Evolutionary conservation across 2,888 invertebrate species (phyloP).

Genomic region (Argyresthia albistria): DNA sequence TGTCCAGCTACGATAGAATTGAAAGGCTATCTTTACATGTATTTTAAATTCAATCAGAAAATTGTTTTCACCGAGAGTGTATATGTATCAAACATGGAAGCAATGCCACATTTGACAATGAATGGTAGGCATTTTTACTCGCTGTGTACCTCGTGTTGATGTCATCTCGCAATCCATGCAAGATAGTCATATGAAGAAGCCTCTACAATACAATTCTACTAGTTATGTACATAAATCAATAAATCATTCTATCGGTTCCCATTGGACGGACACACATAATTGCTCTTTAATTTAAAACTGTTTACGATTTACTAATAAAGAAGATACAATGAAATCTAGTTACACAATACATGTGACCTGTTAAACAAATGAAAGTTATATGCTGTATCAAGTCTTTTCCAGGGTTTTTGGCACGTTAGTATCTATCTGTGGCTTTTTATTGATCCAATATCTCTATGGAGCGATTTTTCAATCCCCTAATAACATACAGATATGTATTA

Average conservation of each 20-base stretch:
- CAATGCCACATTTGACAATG: neutral
- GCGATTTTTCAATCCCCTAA: too few relatives aligned
- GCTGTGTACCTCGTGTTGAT: too few relatives aligned
- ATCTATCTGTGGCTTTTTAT: neutral
- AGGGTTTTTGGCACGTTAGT: neutral
- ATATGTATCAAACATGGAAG: neutral
- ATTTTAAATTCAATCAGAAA: too few relatives aligned
- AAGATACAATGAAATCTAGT: neutral
- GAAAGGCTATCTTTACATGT: too few relatives aligned
- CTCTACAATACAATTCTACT: neutral
- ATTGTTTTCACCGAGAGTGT: neutral
- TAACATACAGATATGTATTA: too few relatives aligned
- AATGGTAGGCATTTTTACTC: neutral
- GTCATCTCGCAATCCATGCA: too few relatives aligned
- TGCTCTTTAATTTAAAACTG: slow-evolving; percentile 15
- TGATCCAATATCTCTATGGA: neutral
- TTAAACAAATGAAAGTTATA: neutral
- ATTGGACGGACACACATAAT: slow-evolving; percentile 33
- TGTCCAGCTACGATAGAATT: too few relatives aligned
- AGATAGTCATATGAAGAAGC: neutral
- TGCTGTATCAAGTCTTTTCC: neutral
- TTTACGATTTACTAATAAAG: neutral
- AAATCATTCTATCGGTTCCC: slow-evolving; percentile 13
- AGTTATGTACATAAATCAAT: neutral
- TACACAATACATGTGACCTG: too few relatives aligned